Evolutionary conservation across 2,888 invertebrate genomes (phyloP).

Genomic region (Lydus trimaculatus): DNA sequence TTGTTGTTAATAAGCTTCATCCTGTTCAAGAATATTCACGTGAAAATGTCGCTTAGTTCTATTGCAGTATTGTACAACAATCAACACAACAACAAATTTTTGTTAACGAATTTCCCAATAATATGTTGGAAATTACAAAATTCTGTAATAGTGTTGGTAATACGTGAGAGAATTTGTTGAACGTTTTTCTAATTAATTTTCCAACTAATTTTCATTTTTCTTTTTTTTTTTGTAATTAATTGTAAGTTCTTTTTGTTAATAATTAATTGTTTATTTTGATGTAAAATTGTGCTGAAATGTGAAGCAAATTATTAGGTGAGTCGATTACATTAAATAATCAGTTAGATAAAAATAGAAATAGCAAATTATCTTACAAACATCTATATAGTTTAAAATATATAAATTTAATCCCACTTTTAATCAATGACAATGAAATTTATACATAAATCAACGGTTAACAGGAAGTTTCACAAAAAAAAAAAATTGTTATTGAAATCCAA

Average conservation of each 20-base stretch:
- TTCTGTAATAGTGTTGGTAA: constrained; percentile 18
- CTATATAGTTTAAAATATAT: not conserved
- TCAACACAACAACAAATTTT: not conserved
- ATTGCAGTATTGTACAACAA: constrained; percentile 6
- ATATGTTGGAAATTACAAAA: constrained; percentile 21
- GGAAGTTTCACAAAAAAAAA: not conserved
- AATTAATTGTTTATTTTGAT: not conserved
- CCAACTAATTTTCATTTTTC: not conserved
- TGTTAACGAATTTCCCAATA: not conserved
- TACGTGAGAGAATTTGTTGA: constrained; percentile 1
- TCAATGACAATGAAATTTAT: not conserved
- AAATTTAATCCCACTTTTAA: not conserved
- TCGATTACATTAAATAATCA: not conserved
- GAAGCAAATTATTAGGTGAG: constrained; percentile 6
- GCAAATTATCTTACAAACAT: not conserved
- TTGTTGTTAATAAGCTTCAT: constrained; percentile 31
- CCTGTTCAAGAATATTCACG: constrained; percentile 29
- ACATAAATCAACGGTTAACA: not conserved
- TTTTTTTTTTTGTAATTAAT: not conserved
- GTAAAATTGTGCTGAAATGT: not conserved
- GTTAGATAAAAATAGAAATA: not conserved
- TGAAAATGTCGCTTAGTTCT: constrained; percentile 27
- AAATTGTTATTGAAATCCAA: not conserved
- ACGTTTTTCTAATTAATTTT: too few species aligned
- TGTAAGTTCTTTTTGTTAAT: not conserved